Evolutionary conservation across 1,140 invertebrate species (phyloP).

Genomic region (Drosophila pachea): DNA sequence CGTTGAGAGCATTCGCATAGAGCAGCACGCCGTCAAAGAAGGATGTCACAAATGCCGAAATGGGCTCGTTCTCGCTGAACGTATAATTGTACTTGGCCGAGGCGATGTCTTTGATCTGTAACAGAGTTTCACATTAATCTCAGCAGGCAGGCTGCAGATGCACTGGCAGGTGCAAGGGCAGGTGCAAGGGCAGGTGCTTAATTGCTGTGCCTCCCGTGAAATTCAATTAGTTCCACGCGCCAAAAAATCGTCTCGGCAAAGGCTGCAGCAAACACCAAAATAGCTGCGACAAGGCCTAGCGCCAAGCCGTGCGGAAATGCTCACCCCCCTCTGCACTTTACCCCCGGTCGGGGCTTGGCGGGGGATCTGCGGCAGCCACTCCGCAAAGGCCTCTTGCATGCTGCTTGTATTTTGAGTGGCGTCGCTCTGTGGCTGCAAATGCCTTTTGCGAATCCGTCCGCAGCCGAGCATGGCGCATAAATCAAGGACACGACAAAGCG

Average conservation of each 20-base stretch:
- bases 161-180: too few species aligned
- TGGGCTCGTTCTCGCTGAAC: constrained; percentile 85
- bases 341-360: constrained; percentile 2
- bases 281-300: constrained; percentile 15
- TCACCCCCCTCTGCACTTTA: constrained; percentile 13
- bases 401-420: not conserved
- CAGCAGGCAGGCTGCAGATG: constrained; percentile 5
- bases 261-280: not conserved
- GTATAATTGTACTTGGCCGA: constrained; percentile 89
- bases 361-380: constrained; percentile 20
- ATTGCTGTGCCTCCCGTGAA: constrained; percentile 59
- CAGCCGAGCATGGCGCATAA: constrained; percentile 10
- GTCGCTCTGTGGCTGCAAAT: not conserved
- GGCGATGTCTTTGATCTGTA: constrained; percentile 88
- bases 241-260: constrained; percentile 25
- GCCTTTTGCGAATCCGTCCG: not conserved
- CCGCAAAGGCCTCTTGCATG: constrained; percentile 14
- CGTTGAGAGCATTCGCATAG: constrained; percentile 93
- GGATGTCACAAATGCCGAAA: constrained; percentile 93
- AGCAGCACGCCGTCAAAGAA: constrained; percentile 97
- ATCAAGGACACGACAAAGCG: constrained; percentile 18
- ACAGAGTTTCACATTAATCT: constrained; percentile 44
- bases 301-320: constrained; percentile 54
- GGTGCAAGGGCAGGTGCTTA: constrained; percentile 22
- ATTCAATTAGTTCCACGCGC: constrained; percentile 56